phyloP scores from a whole-genome alignment of 2,888 invertebrate genomes.

The Chironomus tentans region DNA sequence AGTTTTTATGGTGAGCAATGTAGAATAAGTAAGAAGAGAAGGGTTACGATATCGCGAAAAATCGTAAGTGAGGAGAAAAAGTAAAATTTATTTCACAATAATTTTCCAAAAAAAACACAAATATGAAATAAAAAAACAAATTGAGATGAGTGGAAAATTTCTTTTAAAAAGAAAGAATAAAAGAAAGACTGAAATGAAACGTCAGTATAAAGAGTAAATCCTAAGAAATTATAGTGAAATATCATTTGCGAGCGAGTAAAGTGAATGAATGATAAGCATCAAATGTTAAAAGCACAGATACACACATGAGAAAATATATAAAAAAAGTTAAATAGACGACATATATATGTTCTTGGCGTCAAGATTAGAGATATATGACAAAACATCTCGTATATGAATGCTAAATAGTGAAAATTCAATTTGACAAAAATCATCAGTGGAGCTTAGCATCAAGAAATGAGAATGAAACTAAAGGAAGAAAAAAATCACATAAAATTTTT shows the following conservation, averaged over 20 bases:
- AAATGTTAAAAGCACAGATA: background rate
- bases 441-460: conserved; percentile 12
- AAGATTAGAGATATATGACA: conserved; percentile 25
- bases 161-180: background rate
- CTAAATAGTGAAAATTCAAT: conserved; percentile 27
- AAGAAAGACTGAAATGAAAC: background rate
- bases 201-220: background rate
- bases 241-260: background rate
- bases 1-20: background rate
- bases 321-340: conserved; percentile 22
- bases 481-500: background rate
- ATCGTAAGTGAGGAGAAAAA: background rate
- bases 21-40: background rate
- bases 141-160: background rate
- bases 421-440: conserved; percentile 26
- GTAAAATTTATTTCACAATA: background rate
- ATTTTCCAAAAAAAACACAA: background rate
- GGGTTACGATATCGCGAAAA: background rate
- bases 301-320: background rate
- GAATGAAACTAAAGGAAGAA: background rate
- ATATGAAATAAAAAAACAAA: background rate
- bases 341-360: conserved; percentile 6
- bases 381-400: conserved; percentile 23
- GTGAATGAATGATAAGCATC: conserved; percentile 8
- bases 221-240: background rate